Percentiles rank a stretch among this genome's conserved stretches.
phyloP scores from a whole-genome alignment of 2,888 invertebrate species.

The Cheiracanthium punctorium region DNA sequence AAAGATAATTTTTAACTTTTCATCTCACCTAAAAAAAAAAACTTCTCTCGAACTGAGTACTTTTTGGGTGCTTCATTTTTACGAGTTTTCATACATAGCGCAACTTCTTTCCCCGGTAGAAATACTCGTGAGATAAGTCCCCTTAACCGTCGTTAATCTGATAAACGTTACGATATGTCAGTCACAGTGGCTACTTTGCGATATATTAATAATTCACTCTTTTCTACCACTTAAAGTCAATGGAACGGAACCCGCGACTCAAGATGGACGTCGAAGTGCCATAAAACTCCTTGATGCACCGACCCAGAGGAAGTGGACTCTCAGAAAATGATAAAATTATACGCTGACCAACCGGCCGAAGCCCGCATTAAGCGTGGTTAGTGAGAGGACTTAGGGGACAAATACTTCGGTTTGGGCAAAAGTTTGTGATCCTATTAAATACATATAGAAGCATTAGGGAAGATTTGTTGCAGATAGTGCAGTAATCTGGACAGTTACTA shows the following conservation, averaged over 20 bases:
- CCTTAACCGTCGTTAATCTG: background rate
- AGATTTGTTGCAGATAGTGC: background rate
- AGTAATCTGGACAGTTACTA: no score
- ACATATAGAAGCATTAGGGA: background rate
- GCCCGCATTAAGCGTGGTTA: background rate
- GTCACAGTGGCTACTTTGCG: background rate
- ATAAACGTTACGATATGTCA: background rate
- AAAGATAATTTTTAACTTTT: no score
- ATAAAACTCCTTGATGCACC: background rate
- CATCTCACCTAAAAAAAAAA: no score
- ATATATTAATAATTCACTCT: conserved; percentile 5
- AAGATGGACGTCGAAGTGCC: background rate
- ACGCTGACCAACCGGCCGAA: background rate
- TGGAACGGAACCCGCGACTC: background rate
- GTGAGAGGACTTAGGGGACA: background rate
- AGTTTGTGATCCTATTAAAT: background rate
- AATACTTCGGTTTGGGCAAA: background rate
- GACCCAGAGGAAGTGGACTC: background rate
- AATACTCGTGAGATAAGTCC: no score
- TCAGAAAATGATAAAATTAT: conserved; percentile 13
- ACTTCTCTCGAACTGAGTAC: no score
- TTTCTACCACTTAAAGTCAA: background rate
- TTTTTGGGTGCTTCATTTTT: no score
- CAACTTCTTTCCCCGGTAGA: no score
- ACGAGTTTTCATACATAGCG: no score